These are phyloP conservation scores for Callipepla squamata DNA, from an alignment of 2,113 vertebrate species.

Conservation along the genomic window DNA sequence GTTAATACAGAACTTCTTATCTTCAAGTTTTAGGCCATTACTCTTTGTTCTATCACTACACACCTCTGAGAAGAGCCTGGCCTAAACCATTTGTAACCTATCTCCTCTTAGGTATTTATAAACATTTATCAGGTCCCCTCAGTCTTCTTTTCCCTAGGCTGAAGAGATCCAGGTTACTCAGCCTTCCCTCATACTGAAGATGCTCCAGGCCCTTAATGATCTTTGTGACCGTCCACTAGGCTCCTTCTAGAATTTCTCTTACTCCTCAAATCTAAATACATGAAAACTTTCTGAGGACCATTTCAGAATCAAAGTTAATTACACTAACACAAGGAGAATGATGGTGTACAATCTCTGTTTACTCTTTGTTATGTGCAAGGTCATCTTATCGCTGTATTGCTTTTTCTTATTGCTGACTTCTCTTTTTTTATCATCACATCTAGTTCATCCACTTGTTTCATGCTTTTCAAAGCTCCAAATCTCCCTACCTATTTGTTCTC, in stretches of 20 bases:
- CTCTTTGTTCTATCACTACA: no score
- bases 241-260: neutral
- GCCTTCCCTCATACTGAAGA: no score
- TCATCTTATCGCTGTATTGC: neutral
- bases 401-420: neutral
- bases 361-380: neutral
- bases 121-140: no score
- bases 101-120: no score
- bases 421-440: neutral
- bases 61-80: no score
- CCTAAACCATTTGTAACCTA: no score
- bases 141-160: no score
- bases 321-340: neutral
- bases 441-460: neutral
- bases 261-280: neutral
- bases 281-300: neutral
- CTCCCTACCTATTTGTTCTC: conserved; percentile 25
- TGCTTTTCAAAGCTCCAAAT: conserved; percentile 5
- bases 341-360: neutral
- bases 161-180: no score
- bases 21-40: no score
- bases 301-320: neutral
- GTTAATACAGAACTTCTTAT: no score
- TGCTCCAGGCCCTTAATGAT: no score
- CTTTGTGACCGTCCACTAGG: no score